Evolutionary conservation across 2,888 invertebrate genomes (phyloP), one percentile per base, ranked within the genome.

Genomic region (Drosophila fungiperda): DNA sequence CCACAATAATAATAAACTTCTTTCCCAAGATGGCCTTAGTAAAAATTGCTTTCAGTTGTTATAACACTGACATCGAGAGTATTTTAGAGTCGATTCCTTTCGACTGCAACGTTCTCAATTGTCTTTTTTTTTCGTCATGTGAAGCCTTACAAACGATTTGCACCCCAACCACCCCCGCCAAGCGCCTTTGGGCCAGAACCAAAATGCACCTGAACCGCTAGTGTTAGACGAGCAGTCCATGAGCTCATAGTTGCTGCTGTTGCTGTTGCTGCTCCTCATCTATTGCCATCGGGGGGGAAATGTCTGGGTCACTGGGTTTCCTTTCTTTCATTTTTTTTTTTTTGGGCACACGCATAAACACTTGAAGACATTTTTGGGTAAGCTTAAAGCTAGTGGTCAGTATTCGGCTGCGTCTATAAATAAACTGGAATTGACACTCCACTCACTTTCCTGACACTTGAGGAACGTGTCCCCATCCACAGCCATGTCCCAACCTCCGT

Each of bases 301-400:
- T 87, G 89, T 85, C 87, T 85, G 84, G 84, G 84, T 85, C 84
- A 85, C 77, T 85, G 72, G 85, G 89, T 80, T 76, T 78, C 79
- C 67, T 80, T 75, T 67, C 33, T 23, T 57, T 35, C 7, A 29
- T 9, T 23, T n/a, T 2, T 9, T 45, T 64, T 48, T 40, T 59
- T 68, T 59, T 38, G 4, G 67, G 35, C 42, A 50, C 48, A 49
- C 54, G 38, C 68, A 55, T 65, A 67, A 78, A 73, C 60, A 78
- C 63, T 78, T 64, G 11, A 62, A 62, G 48, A 48, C 60, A 57
- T 57, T 57, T 57, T 57, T 57, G 32, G 57, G 5, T 36, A 17
- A 57, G 20, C 71, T 71, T 72, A 50, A 71, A 66, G 62, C 48
- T 50, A 52, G 52, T 36, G 50, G 36, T 64, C 59, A 36, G 57